phyloP scores from a whole-genome alignment of 2,113 vertebrate species.

The Spilogale gracilis region DNA sequence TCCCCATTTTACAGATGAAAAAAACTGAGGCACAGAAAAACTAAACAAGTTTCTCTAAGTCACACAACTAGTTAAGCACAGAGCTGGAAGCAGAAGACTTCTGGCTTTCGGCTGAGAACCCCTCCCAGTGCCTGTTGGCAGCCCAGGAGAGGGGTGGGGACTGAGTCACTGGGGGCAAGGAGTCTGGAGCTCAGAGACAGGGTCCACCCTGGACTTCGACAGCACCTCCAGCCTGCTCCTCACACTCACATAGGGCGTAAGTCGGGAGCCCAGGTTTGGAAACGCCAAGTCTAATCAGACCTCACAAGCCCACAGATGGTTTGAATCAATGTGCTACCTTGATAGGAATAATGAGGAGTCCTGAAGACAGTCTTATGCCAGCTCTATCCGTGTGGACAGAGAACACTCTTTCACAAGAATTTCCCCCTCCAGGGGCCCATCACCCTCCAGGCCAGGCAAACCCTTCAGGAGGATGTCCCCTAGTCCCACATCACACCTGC shows the following conservation, averaged over 20 bases:
- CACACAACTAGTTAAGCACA: slow-evolving; percentile 9
- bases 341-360: slow-evolving; percentile 86
- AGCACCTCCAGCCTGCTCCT: slow-evolving; percentile 64
- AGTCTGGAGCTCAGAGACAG: background rate
- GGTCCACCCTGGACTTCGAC: background rate
- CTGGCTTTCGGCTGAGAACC: background rate
- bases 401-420: slow-evolving; percentile 64
- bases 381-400: slow-evolving; percentile 73
- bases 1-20: slow-evolving; percentile 63
- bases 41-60: slow-evolving; percentile 19
- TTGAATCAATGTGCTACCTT: slow-evolving; percentile 87
- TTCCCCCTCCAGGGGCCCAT: background rate
- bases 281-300: slow-evolving; percentile 85
- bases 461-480: slow-evolving; percentile 32
- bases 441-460: background rate
- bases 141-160: background rate
- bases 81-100: slow-evolving; percentile 3
- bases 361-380: slow-evolving; percentile 80
- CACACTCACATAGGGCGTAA: slow-evolving; percentile 79
- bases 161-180: background rate
- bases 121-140: background rate
- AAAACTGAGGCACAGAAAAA: slow-evolving; percentile 50
- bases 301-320: slow-evolving; percentile 88
- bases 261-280: slow-evolving; percentile 84
- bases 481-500: background rate